phyloP scores from a whole-genome alignment of 2,113 vertebrate species.

The Muscicapa adusta region DNA sequence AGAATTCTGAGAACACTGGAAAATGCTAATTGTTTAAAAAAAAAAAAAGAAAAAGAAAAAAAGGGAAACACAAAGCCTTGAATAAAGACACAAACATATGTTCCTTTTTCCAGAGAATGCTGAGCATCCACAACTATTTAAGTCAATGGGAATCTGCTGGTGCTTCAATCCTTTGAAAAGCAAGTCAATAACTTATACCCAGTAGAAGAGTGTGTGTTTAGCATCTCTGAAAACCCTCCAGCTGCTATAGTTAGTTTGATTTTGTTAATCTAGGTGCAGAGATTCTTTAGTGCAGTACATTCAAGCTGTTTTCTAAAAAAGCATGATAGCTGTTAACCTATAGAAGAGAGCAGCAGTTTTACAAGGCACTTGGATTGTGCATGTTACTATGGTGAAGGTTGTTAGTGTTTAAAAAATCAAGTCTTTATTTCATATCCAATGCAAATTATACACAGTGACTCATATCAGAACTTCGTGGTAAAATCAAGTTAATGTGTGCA shows the following conservation, averaged over 20 bases:
- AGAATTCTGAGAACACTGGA: slow-evolving; percentile 29
- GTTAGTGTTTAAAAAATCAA: neutral
- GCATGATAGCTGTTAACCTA: slow-evolving; percentile 24
- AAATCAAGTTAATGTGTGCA: slow-evolving; percentile 18
- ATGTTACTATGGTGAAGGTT: slow-evolving; percentile 58
- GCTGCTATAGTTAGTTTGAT: slow-evolving; percentile 54
- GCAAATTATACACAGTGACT: slow-evolving; percentile 40
- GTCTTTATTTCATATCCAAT: slow-evolving; percentile 34
- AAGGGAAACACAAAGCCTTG: slow-evolving; percentile 33
- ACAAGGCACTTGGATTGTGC: neutral
- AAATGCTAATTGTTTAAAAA: slow-evolving; percentile 33
- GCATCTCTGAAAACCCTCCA: slow-evolving; percentile 58
- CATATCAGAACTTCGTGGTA: neutral
- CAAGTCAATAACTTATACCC: slow-evolving; percentile 54
- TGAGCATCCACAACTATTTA: slow-evolving; percentile 57
- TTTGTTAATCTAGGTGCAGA: slow-evolving; percentile 51
- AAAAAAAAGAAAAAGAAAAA: neutral
- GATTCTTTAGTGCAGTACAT: slow-evolving; percentile 4
- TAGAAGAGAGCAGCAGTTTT: slow-evolving; percentile 12
- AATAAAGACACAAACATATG: slow-evolving; percentile 18
- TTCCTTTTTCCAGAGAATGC: slow-evolving; percentile 23
- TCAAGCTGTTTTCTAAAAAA: slow-evolving; percentile 53
- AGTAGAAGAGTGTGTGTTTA: slow-evolving; percentile 12
- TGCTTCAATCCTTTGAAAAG: slow-evolving; percentile 54
- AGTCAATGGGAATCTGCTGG: slow-evolving; percentile 57